These are phyloP conservation scores for Pachymerium ferrugineum DNA, from an alignment of 2,888 invertebrate species.

Conservation along the genomic window DNA sequence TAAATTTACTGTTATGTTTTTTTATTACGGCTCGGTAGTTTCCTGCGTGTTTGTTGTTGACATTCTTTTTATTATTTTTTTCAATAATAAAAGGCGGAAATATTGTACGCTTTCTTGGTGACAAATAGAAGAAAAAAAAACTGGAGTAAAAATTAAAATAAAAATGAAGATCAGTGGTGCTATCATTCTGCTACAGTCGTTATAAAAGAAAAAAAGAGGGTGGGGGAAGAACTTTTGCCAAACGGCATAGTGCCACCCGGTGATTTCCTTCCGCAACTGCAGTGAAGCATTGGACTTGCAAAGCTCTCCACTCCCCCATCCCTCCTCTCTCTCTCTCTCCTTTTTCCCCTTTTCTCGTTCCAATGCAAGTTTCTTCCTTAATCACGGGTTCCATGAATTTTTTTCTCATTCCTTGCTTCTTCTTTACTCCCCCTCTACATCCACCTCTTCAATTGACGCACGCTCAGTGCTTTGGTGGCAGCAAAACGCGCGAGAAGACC, in stretches of 20 bases:
- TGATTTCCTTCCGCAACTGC: slow-evolving; percentile 30
- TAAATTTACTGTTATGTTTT: slow-evolving; percentile 5
- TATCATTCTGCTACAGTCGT: background rate
- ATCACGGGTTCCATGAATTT: slow-evolving; percentile 30
- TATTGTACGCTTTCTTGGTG: background rate
- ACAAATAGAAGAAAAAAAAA: background rate
- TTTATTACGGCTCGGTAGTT: background rate
- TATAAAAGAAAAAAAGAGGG: slow-evolving; percentile 1
- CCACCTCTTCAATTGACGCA: slow-evolving; percentile 16
- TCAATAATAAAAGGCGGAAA: slow-evolving; percentile 5
- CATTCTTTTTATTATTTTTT: background rate
- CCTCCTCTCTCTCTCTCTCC: background rate
- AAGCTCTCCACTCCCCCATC: background rate
- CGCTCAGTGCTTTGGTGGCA: slow-evolving; percentile 27
- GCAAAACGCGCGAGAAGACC: slow-evolving; percentile 30
- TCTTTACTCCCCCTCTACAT: slow-evolving; percentile 22
- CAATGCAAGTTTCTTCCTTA: slow-evolving; percentile 31
- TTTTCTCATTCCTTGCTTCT: slow-evolving; percentile 27
- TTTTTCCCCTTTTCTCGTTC: slow-evolving; percentile 23
- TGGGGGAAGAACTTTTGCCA: background rate
- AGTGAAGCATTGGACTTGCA: slow-evolving; percentile 11
- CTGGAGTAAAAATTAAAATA: slow-evolving; percentile 2
- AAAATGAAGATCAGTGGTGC: slow-evolving; percentile 7
- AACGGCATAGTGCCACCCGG: slow-evolving; percentile 23
- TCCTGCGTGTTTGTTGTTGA: slow-evolving; percentile 25